Evolutionary conservation across 2,888 invertebrate species (phyloP), one percentile per base, ranked within the genome.

Genomic region (Pyrrhosoma nymphula): DNA sequence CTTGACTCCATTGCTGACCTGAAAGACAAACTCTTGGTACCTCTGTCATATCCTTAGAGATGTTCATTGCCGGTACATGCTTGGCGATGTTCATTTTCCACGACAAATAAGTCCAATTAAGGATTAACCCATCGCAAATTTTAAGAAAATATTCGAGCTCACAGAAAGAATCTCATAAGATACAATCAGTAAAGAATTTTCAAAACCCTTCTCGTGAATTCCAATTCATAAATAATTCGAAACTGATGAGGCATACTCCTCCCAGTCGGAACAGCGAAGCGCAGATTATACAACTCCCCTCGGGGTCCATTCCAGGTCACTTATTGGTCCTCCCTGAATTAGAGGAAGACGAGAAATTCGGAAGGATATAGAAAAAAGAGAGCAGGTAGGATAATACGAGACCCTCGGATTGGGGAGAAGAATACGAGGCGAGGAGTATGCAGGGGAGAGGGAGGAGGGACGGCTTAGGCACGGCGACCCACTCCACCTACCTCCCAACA

Each of bases 401-500:
- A 69, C 6, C 69, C 69, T 60, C 69, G 26, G 26, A 26, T 3
- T n/a, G 69, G 26, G 69, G 82, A 82, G 35, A 35, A 89, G 47
- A 47, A 6, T 14, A 18, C 0, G 20, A 88, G 39, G 39, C 18
- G 35, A 26, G 55, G 26, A 1, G 26, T 20, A 56, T 47, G 55
- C 14, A 26, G 26, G 55, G 56, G n/a, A 82, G 35, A n/a, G 47
- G 39, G 20, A 47, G 39, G 26, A 8, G 88, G 16, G 47, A 23
- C 4, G 88, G 69, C 8, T 69, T 69, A 69, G 69, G n/a, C 69
- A n/a, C 6, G 47, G 69, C 69, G 91, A 30, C 91, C 47, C 69
- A 69, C 55, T 93, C 93, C 69, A 35, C 56, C 89, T 14, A 82
- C 89, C 88, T n/a, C 10, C 89, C 47, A 55, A 69, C 63, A 93